Conservation (phyloP, 2,797 vertebrate genomes). For the Oreonectes daqikongensis region DNA sequence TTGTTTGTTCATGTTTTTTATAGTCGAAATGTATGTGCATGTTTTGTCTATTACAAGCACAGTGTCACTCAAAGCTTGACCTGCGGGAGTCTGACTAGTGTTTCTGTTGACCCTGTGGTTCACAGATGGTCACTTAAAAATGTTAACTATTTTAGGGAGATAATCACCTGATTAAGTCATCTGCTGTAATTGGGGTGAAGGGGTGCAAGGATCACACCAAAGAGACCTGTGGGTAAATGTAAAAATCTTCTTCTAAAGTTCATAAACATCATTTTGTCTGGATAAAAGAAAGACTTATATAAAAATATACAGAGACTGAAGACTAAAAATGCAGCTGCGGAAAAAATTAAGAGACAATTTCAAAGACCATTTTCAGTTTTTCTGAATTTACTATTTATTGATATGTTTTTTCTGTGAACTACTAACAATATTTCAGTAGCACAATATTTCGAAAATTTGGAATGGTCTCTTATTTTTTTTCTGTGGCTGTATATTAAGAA, state of each 20-base stretch:
- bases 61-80: slow-evolving; percentile 34
- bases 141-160: slow-evolving; percentile 21
- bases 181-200: not conserved
- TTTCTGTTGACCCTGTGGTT: not conserved
- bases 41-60: slow-evolving; percentile 9
- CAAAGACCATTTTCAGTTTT: too few species aligned
- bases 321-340: too few species aligned
- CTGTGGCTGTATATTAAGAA: too few species aligned
- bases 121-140: slow-evolving; percentile 12
- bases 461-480: too few species aligned
- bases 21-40: slow-evolving; percentile 1
- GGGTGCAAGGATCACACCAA: not conserved
- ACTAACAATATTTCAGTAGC: too few species aligned
- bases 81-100: slow-evolving; percentile 26
- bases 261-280: not conserved
- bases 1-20: slow-evolving; percentile 31
- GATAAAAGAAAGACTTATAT: not conserved
- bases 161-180: slow-evolving; percentile 23
- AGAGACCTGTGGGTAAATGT: not conserved
- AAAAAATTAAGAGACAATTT: too few species aligned
- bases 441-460: too few species aligned
- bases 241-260: not conserved
- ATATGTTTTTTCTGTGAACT: too few species aligned
- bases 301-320: too few species aligned
- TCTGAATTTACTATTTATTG: too few species aligned